Percentiles rank a stretch among this genome's conserved stretches.
Evolutionary conservation across 92 coral and sea anemone species (phyloP).

Genomic region (Siderastrea siderea): DNA sequence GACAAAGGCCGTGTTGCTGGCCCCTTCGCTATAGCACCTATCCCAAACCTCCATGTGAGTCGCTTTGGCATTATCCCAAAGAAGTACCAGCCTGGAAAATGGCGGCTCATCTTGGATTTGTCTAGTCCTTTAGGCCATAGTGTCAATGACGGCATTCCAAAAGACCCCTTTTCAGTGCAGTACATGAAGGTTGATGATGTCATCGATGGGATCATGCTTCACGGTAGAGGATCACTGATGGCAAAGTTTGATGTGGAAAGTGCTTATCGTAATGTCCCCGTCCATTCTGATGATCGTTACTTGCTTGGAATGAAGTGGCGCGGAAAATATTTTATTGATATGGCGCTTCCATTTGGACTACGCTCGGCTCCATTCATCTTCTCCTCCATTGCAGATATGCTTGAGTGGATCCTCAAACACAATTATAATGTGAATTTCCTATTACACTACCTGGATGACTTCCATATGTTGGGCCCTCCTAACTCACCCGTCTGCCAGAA

Average conservation of each 20-base stretch:
- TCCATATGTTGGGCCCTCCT: constrained; percentile 44
- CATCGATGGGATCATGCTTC: constrained; percentile 1
- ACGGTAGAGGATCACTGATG: constrained; percentile 27
- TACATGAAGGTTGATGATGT: constrained; percentile 23
- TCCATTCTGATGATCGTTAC: constrained; percentile 29
- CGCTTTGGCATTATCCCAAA: constrained; percentile 58
- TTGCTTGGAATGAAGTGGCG: constrained; percentile 58
- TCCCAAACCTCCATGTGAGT: constrained; percentile 10
- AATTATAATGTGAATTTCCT: constrained; percentile 29
- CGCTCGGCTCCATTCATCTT: constrained; percentile 22
- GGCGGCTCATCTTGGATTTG: constrained; percentile 51
- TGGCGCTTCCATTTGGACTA: constrained; percentile 12
- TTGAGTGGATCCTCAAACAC: constrained; percentile 46
- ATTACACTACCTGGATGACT: constrained; percentile 53
- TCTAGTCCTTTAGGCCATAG: constrained; percentile 26
- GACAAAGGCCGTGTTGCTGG: constrained; percentile 23
- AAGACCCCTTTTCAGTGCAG: not conserved
- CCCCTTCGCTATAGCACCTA: not conserved
- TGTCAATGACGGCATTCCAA: constrained; percentile 33
- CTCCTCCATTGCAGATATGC: constrained; percentile 20
- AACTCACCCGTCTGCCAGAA: constrained; percentile 21
- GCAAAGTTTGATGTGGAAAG: constrained; percentile 36
- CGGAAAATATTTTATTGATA: not conserved
- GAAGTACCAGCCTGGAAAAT: not conserved
- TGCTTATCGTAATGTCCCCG: constrained; percentile 33